Conservation (phyloP, 1,140 invertebrate genomes). For the Schmidtea mediterranea region DNA sequence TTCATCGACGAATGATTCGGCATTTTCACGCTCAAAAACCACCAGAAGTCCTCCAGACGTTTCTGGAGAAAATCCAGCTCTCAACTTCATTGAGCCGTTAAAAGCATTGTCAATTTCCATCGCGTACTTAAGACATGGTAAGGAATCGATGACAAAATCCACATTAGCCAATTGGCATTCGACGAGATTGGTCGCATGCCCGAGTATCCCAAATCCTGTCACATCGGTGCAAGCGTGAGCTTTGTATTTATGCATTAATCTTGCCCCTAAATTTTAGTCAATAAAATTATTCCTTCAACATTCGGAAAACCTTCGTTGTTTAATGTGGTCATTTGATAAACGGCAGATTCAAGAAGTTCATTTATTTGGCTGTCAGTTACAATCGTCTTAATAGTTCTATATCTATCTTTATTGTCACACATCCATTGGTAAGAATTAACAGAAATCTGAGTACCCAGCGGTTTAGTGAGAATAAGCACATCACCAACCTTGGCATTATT, state of each 20-base stretch:
- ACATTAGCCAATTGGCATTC: slow-evolving; percentile 87
- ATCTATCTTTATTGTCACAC: slow-evolving; percentile 35
- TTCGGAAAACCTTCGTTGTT: slow-evolving; percentile 47
- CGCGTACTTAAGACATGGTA: slow-evolving; percentile 90
- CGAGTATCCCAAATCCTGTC: slow-evolving; percentile 75
- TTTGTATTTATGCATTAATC: slow-evolving; percentile 88
- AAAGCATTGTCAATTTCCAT: slow-evolving; percentile 45
- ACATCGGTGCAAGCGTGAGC: slow-evolving; percentile 88
- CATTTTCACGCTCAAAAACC: slow-evolving; percentile 68
- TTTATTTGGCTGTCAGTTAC: slow-evolving; percentile 39
- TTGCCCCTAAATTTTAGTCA: slow-evolving; percentile 35
- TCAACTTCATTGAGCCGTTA: slow-evolving; percentile 50
- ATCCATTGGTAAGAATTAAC: slow-evolving; percentile 92
- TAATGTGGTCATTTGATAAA: slow-evolving; percentile 81
- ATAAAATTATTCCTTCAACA: no score
- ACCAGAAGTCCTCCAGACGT: slow-evolving; percentile 51
- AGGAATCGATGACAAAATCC: slow-evolving; percentile 82
- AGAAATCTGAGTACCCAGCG: slow-evolving; percentile 74
- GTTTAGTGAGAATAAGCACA: slow-evolving; percentile 80
- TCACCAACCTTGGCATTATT: slow-evolving; percentile 84
- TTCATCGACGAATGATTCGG: slow-evolving; percentile 80
- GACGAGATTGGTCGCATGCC: slow-evolving; percentile 79
- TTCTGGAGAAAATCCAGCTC: slow-evolving; percentile 58
- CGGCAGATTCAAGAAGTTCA: slow-evolving; percentile 76
- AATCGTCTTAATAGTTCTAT: no score